Base-by-base conservation (phyloP, 2,797 vertebrate species). In the Alfaro cultratus region DNA sequence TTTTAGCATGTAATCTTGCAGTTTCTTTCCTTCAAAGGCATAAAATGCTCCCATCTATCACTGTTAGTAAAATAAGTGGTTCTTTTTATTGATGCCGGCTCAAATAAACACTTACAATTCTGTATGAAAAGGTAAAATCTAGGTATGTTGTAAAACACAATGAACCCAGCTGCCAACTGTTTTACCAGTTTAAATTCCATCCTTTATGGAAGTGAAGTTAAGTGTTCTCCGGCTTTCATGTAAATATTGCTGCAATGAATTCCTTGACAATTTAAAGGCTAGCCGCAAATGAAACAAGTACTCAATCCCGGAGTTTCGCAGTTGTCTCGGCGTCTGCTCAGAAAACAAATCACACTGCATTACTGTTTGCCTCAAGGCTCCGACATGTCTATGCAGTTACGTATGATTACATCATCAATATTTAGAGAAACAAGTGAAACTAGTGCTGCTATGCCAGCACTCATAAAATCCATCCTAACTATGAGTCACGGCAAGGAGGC, bases 331-430 rank as follows among this genome's bases (percentile, higher is more conserved):
- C 78, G 49, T 81, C 49, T n/a, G 4, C 60, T 9, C 46, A 76
- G 75, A 82, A 60, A 85, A 73, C 62, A 82, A 78, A 81, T 53
- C 74, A 49, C 13, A 26, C 51, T 71, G 34, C 26, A 8, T 73
- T 83, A 67, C 49, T 83, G 76, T 92, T 87, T 67, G 86, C 92
- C 83, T 80, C 70, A 3, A 86, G 91, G 77, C 49, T 86, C 85
- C 73, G 78, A 89, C 92, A 76, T 91, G 93, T 89, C 83, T 55
- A 5, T 86, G 78, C 92, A 82, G 81, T 91, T 89, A 83, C 89
- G 82, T 78, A 46, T 34, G 62, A 88, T 94, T 88, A 91, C 92
- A 90, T 95, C 93, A 94, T 86, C 78, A 79, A 78, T 88, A 83
- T 93, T 87, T 87, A 34, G 74, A 60, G 83, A 73, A 83, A 86